Evolutionary conservation across 2,888 invertebrate species (phyloP).

Genomic region (Cyaniris semiargus): DNA sequence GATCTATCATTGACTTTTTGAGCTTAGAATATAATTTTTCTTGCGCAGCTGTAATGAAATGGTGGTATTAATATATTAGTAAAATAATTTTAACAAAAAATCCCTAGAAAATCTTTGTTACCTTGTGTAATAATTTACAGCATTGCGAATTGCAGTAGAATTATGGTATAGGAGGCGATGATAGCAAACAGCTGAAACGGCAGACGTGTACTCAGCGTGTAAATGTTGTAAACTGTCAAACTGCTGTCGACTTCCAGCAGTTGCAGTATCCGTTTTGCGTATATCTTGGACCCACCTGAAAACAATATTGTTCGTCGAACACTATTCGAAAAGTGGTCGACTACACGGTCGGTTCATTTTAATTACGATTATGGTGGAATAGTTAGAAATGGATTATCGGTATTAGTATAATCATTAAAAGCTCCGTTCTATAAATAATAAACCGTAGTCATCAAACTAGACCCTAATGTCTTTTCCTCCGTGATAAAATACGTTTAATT

Average conservation of each 20-base stretch:
- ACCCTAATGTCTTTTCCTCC: too few relatives aligned
- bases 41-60: neutral
- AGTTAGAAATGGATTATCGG: neutral
- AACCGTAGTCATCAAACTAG: neutral
- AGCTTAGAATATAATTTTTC: neutral
- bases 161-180: slow-evolving; percentile 59
- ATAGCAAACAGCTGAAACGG: slow-evolving; percentile 54
- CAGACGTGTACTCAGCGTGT: slow-evolving; percentile 50
- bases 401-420: neutral
- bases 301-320: slow-evolving; percentile 29
- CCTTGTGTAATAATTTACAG: neutral
- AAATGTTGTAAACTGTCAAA: slow-evolving; percentile 57
- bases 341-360: neutral
- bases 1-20: neutral
- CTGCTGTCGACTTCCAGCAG: slow-evolving; percentile 54
- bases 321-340: neutral
- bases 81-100: neutral
- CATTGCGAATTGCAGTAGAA: slow-evolving; percentile 54
- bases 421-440: neutral
- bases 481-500: too few relatives aligned
- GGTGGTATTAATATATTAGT: neutral
- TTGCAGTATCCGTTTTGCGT: slow-evolving; percentile 53
- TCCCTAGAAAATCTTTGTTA: neutral
- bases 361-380: neutral
- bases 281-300: slow-evolving; percentile 51